Evolutionary conservation across 2,797 vertebrate species (phyloP).

Genomic region (Pseudocheirus occidentalis): DNA sequence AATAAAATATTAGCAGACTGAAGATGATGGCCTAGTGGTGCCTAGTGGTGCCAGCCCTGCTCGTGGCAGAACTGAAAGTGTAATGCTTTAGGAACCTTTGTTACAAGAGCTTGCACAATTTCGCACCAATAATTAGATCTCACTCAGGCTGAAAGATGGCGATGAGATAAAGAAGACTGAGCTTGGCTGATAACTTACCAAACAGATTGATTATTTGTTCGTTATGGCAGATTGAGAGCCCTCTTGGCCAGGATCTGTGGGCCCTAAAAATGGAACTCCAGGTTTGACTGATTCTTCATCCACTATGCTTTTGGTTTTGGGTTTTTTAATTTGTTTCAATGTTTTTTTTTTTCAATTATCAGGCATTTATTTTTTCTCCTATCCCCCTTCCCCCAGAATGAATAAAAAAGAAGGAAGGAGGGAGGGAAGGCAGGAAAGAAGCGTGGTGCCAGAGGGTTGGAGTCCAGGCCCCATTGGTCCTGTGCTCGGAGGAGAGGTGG

Average conservation of each 20-base stretch:
- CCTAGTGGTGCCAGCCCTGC: not conserved
- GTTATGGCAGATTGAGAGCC: not conserved
- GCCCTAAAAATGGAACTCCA: not conserved
- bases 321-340: not conserved
- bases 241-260: not conserved
- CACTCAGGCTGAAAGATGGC: not conserved
- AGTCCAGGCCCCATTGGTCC: not conserved
- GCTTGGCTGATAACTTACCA: not conserved
- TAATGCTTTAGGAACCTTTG: not conserved
- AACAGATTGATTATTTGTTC: not conserved
- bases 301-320: too few relatives aligned
- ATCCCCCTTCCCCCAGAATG: not conserved
- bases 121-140: not conserved
- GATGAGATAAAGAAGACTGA: not conserved
- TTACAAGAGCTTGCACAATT: not conserved
- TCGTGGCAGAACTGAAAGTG: not conserved
- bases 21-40: not conserved
- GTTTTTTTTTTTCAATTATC: not conserved
- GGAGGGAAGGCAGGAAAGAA: not conserved
- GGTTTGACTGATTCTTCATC: not conserved
- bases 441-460: not conserved
- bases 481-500: not conserved
- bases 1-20: not conserved
- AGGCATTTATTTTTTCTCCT: not conserved
- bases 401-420: not conserved